Evolutionary conservation across 1,140 invertebrate species (phyloP), one percentile per base, ranked within the genome.

Genomic region (Drosophila persimilis): DNA sequence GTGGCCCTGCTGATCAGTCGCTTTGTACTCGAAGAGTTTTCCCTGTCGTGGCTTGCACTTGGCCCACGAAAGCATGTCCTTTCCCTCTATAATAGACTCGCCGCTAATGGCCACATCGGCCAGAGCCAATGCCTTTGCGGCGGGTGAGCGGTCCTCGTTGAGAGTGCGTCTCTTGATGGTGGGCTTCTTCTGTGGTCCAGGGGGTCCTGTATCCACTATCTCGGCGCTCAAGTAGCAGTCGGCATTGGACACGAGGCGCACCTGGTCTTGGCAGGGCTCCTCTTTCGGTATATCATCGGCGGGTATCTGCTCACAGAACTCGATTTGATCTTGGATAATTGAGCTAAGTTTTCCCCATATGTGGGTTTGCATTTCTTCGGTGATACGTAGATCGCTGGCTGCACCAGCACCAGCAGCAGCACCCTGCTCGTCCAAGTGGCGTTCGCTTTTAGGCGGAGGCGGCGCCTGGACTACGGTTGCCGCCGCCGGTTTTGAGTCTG

Each of bases 281-380:
- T 17, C 24, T 4, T 45, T 39, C 5, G 7, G 29, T 31, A 35
- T 5, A 2, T 24, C 1, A 22, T n/a, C 5, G 1, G 15, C 6
- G 9, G 29, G 5, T 9, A 31, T 15, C 0, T 7, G 26, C 0
- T 44, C n/a, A 35, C 26, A 53, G 20, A 69, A 86, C 51, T 86
- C 70, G 1, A 86, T 45, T 75, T 86, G 65, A 15, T 51, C 22
- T 6, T 71, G 50, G 29, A 86, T 86, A 31, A 86, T 78, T 7
- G 52, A 15, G 24, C 81, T 81, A 1, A 86, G 56, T 15, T 73
- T 67, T 11, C 47, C 39, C 81, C 81, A 86, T 11, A 86, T 62
- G 50, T 86, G 81, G 0, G 51, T 60, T 29, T 86, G 81, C 77
- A 86, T 80, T 20, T 86, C 58, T n/a, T 60, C 35, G 15, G 65